Conservation (phyloP, 2,797 vertebrate species). For the Darevskia nairensis region DNA sequence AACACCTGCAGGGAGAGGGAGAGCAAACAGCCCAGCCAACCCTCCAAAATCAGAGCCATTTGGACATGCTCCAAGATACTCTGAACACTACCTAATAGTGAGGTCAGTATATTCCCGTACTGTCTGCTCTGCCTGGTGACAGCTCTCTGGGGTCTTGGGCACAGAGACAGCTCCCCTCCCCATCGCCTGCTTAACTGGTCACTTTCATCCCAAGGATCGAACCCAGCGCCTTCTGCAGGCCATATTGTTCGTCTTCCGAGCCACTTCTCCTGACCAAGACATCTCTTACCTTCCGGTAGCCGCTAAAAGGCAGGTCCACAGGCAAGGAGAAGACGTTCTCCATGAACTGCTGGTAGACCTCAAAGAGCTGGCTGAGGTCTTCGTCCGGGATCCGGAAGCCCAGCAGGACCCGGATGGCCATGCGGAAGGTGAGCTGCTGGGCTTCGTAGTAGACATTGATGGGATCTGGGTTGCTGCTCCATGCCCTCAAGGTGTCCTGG, state of each 20-base stretch:
- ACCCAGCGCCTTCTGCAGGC: no score
- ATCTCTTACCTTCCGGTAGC: slow-evolving; percentile 91
- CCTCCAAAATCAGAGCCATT: no score
- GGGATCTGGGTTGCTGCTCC: slow-evolving; percentile 92
- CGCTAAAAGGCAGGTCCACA: slow-evolving; percentile 94
- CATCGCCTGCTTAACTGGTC: no score
- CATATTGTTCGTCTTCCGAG: no score
- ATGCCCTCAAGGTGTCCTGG: slow-evolving; percentile 92
- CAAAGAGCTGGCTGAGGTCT: slow-evolving; percentile 89
- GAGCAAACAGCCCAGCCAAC: fast-evolving
- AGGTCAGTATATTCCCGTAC: background rate
- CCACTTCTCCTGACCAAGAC: no score
- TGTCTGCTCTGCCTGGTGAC: background rate
- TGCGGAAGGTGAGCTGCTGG: slow-evolving; percentile 94
- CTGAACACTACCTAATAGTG: background rate
- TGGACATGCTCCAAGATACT: background rate
- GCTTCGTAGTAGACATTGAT: slow-evolving; percentile 94
- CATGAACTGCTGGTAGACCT: slow-evolving; percentile 95
- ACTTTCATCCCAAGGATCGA: no score
- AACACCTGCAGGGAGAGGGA: background rate
- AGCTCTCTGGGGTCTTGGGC: background rate
- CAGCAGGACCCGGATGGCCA: slow-evolving; percentile 94
- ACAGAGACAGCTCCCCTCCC: background rate
- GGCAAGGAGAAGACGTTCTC: slow-evolving; percentile 98
- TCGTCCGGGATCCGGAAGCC: slow-evolving; percentile 94